phyloP scores from a whole-genome alignment of 2,797 vertebrate species.

The Danio jaintianensis region DNA sequence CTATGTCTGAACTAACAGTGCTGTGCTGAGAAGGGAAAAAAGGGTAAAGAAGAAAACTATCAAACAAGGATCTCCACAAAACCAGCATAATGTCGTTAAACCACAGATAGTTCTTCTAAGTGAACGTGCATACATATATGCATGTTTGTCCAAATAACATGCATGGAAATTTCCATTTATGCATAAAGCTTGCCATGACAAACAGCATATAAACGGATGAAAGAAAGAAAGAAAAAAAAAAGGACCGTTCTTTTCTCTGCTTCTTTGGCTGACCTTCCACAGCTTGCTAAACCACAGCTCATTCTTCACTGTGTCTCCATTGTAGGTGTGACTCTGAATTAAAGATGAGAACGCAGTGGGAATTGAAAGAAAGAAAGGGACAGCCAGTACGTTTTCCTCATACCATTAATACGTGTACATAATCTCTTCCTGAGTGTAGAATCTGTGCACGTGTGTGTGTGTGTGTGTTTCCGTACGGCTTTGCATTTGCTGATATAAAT shows the following conservation, averaged over 20 bases:
- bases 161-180: no score
- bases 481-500: conserved; percentile 38
- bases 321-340: conserved; percentile 12
- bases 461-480: background rate
- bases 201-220: background rate
- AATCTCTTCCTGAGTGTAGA: background rate
- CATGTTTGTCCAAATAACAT: background rate
- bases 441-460: background rate
- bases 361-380: background rate
- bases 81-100: no score
- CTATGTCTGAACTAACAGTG: no score
- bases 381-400: no score
- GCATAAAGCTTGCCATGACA: conserved; percentile 9
- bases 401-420: background rate
- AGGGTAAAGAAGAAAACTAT: no score
- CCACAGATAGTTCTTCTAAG: no score
- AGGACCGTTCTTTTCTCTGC: conserved; percentile 53
- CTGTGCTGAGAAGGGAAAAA: no score
- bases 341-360: background rate
- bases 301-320: background rate
- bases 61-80: no score
- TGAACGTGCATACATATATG: background rate
- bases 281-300: conserved; percentile 7
- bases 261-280: conserved; percentile 1
- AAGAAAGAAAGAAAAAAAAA: background rate